Evolutionary conservation across 2,888 invertebrate genomes (phyloP).

Genomic region (Gymnoscelis rufifasciata): DNA sequence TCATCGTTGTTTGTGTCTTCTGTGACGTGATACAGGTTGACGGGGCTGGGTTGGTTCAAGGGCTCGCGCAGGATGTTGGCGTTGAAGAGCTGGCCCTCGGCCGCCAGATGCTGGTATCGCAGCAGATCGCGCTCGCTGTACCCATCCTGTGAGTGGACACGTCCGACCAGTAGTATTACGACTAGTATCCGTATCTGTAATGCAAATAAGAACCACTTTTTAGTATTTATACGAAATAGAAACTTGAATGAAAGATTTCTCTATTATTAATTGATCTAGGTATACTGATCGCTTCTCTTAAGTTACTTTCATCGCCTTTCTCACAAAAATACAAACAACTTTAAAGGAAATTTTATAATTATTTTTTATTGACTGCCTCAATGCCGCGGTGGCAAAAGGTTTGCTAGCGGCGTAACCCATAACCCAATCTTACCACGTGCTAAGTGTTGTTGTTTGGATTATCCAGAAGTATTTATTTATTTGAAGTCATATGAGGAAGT

Average conservation of each 20-base stretch:
- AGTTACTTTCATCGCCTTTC: too few species aligned
- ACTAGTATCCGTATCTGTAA: slow-evolving; percentile 75
- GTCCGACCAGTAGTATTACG: slow-evolving; percentile 51
- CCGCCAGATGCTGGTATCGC: slow-evolving; percentile 55
- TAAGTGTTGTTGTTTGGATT: too few species aligned
- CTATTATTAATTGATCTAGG: slow-evolving; percentile 5
- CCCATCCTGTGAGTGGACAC: slow-evolving; percentile 61
- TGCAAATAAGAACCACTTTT: slow-evolving; percentile 15
- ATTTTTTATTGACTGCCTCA: too few species aligned
- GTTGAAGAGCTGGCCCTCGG: slow-evolving; percentile 55
- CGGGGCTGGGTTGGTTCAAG: slow-evolving; percentile 50
- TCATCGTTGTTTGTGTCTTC: slow-evolving; percentile 58
- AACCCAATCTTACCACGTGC: too few species aligned
- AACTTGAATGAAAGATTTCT: slow-evolving; percentile 15
- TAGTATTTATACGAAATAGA: slow-evolving; percentile 23
- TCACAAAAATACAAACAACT: too few species aligned
- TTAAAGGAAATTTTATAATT: too few species aligned
- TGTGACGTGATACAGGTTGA: slow-evolving; percentile 50
- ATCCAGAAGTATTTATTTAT: too few species aligned
- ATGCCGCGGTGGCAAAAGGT: too few species aligned
- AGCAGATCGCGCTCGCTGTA: slow-evolving; percentile 59
- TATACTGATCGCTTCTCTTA: background rate
- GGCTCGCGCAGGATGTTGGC: slow-evolving; percentile 56
- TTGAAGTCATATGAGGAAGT: too few species aligned
- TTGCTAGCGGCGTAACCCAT: too few species aligned